Percentiles rank a stretch among this genome's conserved stretches.
Conservation (phyloP, 2,888 invertebrate species). For the Aleiodes leptofemur region DNA sequence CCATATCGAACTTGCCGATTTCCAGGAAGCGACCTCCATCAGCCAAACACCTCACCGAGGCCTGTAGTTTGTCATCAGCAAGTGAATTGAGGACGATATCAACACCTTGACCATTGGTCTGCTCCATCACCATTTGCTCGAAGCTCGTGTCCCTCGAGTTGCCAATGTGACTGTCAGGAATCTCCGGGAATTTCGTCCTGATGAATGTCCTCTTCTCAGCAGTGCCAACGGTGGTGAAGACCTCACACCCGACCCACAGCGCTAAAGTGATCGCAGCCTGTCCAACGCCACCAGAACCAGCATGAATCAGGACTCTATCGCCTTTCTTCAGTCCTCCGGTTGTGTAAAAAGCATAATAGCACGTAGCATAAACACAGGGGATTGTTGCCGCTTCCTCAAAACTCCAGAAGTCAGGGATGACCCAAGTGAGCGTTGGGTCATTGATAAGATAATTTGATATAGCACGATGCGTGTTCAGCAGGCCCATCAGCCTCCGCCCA, state of each 20-base stretch:
- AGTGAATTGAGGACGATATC: slow-evolving; percentile 95
- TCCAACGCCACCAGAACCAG: slow-evolving; percentile 80
- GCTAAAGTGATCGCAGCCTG: slow-evolving; percentile 82
- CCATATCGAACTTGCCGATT: slow-evolving; percentile 90
- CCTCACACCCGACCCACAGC: slow-evolving; percentile 78
- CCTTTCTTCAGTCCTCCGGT: slow-evolving; percentile 77
- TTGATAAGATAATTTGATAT: slow-evolving; percentile 77
- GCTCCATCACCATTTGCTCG: slow-evolving; percentile 87
- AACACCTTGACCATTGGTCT: slow-evolving; percentile 91
- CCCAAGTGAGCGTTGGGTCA: slow-evolving; percentile 77
- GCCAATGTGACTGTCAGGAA: slow-evolving; percentile 79
- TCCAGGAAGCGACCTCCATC: slow-evolving; percentile 85
- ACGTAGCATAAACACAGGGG: slow-evolving; percentile 81
- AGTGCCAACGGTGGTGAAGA: slow-evolving; percentile 80
- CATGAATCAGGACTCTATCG: slow-evolving; percentile 72
- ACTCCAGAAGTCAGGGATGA: slow-evolving; percentile 79
- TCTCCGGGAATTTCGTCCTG: slow-evolving; percentile 77
- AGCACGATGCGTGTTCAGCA: slow-evolving; percentile 66
- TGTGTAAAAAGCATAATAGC: slow-evolving; percentile 79
- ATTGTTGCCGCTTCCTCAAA: slow-evolving; percentile 82
- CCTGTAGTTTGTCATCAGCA: slow-evolving; percentile 92
- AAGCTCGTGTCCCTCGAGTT: slow-evolving; percentile 92
- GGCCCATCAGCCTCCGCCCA: slow-evolving; percentile 76
- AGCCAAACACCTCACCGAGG: slow-evolving; percentile 81
- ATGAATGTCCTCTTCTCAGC: slow-evolving; percentile 78